Evolutionary conservation across 2,797 vertebrate genomes (phyloP), one percentile per base, ranked within the genome.

Genomic region (Hippocampus kuda): DNA sequence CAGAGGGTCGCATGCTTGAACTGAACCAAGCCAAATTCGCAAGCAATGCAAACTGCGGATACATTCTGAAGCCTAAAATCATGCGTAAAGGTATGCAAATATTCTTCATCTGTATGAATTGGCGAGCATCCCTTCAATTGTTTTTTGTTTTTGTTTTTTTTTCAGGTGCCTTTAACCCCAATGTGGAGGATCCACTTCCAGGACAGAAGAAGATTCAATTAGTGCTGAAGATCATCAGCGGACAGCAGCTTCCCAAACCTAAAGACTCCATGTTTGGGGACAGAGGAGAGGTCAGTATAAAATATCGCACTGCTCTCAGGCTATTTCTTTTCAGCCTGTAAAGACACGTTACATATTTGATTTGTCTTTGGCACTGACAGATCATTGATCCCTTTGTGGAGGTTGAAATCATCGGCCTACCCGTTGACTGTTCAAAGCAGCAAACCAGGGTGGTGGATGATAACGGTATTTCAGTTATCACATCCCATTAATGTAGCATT

Each of bases 321-420:
- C 53, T 27, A 44, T 18, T 44, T 59, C 30, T 65, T 48, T 24
- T 44, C 34, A 48, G 13, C 2, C 42, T 42, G 38, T 63, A 26
- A 24, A 24, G n/a, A 64, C 15, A 64, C n/a, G 11, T 60, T 38
- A 18, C 27, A 20, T 51, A 30, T 24, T 20, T 18, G 53, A 56
- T 12, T n/a, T 10, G 56, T 56, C 51, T 57, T 10, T n/a, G 27
- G 18, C 49, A 9, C 64, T 20, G 82, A n/a, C 81, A 99, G 97
- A 98, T 98, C 75, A 99, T 98, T 26, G 96, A 99, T 82, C 97
- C 97, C 0, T 98, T 94, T 72, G 97, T 99, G 73, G 96, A 99
- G 87, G 96, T 99, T 68, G 97, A 99, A 86, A 90, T 99, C 65
- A 94, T 97, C 1, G 97, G 97, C 24, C 88, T 99, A 27, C 91